Evolutionary conservation across 2,113 vertebrate genomes (phyloP), one percentile per base, ranked within the genome.

Genomic region (Notechis scutatus): DNA sequence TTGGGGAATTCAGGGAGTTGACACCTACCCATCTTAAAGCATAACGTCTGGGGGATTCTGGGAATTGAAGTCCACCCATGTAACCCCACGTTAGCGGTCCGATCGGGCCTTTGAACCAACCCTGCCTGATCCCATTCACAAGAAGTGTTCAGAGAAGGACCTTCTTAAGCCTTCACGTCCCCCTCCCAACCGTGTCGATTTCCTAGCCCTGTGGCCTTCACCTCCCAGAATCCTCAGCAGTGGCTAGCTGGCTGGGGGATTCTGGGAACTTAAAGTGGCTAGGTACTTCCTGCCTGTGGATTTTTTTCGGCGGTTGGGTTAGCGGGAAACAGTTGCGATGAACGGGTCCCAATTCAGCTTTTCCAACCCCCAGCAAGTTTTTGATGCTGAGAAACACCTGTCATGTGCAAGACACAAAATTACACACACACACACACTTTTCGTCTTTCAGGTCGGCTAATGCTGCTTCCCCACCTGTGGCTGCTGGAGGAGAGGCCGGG

Each of bases 401-500:
- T 23, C 2, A 5, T 57, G 21, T 57, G 47, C 3, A 6, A 18
- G 6, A 45, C 7, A 26, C 24, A 6, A 61, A 23, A 61, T 34
- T 20, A 3, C 9, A 56, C 42, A 45, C 42, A 45, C 42, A 45
- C 42, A 45, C 2, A 39, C 39, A 1, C 5, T 5, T 24, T n/a
- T n/a, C n/a, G 11, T 4, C 15, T 29, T 10, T 3, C 81, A 94
- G 93, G 93, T 94, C 93, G 57, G 93, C 93, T 92, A 26, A 92
- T 1, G 57, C 50, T 88, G 34, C 94, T 21, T 90, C 89, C 0
- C 61, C 91, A 0, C 59, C 92, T 24, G 85, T 92, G 5, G 55
- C 92, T 45, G 92, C 90, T 1, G 90, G 87, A 39, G 94, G 92
- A 56, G 93, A 91, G 47, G 94, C 92, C 34, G 94, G 88, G 12